Conservation (phyloP, 2,113 vertebrate species). For the Platysternon megacephalum region DNA sequence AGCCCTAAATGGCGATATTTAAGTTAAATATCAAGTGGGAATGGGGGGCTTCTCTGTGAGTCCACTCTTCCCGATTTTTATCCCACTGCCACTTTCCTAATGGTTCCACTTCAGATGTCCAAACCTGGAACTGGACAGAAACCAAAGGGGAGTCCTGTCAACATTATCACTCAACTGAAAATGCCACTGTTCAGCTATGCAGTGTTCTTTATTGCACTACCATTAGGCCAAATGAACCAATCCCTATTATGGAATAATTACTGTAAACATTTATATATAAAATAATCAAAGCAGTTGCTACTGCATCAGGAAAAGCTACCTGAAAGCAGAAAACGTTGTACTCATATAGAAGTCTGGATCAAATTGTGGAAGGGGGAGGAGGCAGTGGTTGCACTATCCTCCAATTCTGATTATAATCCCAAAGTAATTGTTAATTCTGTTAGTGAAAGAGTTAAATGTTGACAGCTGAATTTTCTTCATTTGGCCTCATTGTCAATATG, state of each 20-base stretch:
- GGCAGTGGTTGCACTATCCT: background rate
- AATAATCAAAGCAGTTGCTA: background rate
- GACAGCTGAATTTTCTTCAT: background rate
- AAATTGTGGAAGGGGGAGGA: background rate
- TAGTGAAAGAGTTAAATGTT: background rate
- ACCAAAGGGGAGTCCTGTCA: background rate
- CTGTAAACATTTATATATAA: background rate
- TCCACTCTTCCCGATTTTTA: background rate
- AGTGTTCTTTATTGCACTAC: background rate
- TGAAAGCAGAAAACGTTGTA: background rate
- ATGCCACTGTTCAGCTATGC: background rate
- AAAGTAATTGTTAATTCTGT: background rate
- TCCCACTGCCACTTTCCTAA: background rate
- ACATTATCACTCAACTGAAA: background rate
- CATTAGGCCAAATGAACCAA: background rate
- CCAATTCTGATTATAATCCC: background rate
- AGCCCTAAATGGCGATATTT: background rate
- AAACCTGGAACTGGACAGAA: background rate
- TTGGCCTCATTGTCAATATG: background rate
- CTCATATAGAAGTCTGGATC: background rate
- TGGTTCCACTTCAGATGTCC: background rate
- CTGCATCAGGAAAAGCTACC: background rate
- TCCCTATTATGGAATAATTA: background rate
- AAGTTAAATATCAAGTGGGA: background rate
- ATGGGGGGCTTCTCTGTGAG: background rate